Evolutionary conservation across 2,888 invertebrate species (phyloP), one percentile per base, ranked within the genome.

Genomic region (Oligia strigilis): DNA sequence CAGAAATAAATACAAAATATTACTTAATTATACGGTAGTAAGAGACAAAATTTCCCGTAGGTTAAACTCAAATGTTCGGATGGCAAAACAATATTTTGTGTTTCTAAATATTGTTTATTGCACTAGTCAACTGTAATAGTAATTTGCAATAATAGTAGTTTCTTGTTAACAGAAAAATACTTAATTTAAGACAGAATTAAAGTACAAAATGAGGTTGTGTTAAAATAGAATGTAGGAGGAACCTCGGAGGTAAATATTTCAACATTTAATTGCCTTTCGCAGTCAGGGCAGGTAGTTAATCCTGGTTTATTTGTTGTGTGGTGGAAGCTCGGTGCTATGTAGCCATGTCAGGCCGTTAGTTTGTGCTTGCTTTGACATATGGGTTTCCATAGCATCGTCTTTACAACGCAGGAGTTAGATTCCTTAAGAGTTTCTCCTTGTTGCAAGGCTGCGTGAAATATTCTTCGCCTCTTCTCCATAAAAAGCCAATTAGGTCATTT

Each of bases 311-410:
- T 84, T 58, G 58, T 79, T 72, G 58, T 80, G 55, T 67, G 69
- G 62, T 72, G 40, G 40, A 36, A 82, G 66, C 64, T n/a, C 49
- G 36, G 52, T n/a, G 79, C 40, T 43, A 14, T 66, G 55, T 49
- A 2, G 43, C 17, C 29, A 58, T 49, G 79, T 64, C 49, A 64
- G 72, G 58, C 69, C 80, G 80, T 82, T 82, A 84, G 72, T 79
- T 78, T 84, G 67, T 72, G 23, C 62, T 36, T 46, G n/a, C n/a
- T 0, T 17, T 62, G 62, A 72, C 62, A 49, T 58, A 69, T 58
- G 29, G 40, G 36, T n/a, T 77, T 66, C 64, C 36, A 55, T 66
- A 69, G 46, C 62, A 58, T 58, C n/a, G 62, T 36, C 62, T 72
- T 69, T 36, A 58, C 40, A 0, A 17, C 60, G 40, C 14, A 62